Conservation (phyloP, 2,888 invertebrate species). For the Xylocampa areola region DNA sequence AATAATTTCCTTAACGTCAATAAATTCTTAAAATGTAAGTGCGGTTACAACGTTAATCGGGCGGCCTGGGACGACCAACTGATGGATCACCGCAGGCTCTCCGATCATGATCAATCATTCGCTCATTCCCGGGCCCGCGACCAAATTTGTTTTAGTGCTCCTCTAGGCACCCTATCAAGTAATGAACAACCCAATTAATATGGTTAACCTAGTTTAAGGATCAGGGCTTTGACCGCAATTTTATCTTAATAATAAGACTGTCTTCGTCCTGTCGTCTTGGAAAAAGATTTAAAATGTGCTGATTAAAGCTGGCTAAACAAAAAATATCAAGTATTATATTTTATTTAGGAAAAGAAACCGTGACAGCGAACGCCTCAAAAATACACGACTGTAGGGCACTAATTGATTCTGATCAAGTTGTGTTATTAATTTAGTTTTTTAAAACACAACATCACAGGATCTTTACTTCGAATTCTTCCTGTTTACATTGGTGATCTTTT, state of each 20-base stretch:
- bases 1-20: conserved; percentile 17
- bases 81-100: conserved; percentile 73
- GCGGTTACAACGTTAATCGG: conserved; percentile 44
- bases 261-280: no score
- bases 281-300: no score
- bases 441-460: no score
- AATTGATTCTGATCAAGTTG: no score
- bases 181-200: conserved; percentile 28
- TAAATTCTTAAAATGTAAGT: conserved; percentile 44
- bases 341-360: no score
- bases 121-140: conserved; percentile 41
- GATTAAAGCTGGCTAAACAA: no score
- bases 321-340: no score
- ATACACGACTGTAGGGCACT: no score
- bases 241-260: not conserved
- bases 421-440: no score
- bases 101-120: conserved; percentile 73
- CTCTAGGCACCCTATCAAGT: conserved; percentile 52
- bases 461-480: no score
- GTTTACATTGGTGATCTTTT: no score
- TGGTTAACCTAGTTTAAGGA: conserved; percentile 15
- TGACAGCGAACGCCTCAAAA: no score
- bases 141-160: conserved; percentile 53
- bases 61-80: conserved; percentile 41
- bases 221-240: not conserved